Percentiles rank a stretch among this genome's conserved stretches.
Evolutionary conservation across 2,888 invertebrate species (phyloP).

Genomic region (Koerneria pararmatus): DNA sequence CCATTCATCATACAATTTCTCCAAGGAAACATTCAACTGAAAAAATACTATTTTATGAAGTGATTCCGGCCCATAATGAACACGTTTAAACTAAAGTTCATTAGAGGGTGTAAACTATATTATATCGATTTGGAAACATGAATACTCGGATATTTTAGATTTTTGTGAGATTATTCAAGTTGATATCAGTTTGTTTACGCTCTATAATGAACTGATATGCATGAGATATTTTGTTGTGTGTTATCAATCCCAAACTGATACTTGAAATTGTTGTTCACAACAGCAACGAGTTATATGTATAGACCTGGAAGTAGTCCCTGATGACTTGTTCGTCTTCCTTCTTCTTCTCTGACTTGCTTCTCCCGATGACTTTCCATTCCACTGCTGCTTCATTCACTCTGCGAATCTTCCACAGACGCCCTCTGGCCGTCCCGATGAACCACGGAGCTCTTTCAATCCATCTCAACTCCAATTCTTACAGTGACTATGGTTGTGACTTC

Average conservation of each 20-base stretch:
- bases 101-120: no score
- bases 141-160: no score
- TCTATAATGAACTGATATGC: background rate
- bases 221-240: slow-evolving; percentile 8
- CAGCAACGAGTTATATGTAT: background rate
- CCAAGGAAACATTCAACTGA: slow-evolving; percentile 8
- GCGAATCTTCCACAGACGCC: slow-evolving; percentile 18
- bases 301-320: slow-evolving; percentile 28
- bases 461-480: no score
- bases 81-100: no score
- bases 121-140: no score
- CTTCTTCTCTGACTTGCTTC: slow-evolving; percentile 1
- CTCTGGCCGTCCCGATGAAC: slow-evolving; percentile 11
- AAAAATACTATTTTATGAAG: background rate
- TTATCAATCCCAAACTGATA: background rate
- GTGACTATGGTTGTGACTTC: no score
- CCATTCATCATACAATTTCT: slow-evolving; percentile 15
- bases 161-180: no score
- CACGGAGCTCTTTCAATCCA: no score
- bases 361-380: slow-evolving; percentile 15
- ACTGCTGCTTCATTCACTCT: slow-evolving; percentile 7
- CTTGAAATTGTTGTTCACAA: background rate
- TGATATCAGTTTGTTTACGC: no score
- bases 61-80: background rate
- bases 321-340: slow-evolving; percentile 23